Evolutionary conservation across 2,888 invertebrate genomes (phyloP), one percentile per base, ranked within the genome.

Genomic region (Oscheius sp.): DNA sequence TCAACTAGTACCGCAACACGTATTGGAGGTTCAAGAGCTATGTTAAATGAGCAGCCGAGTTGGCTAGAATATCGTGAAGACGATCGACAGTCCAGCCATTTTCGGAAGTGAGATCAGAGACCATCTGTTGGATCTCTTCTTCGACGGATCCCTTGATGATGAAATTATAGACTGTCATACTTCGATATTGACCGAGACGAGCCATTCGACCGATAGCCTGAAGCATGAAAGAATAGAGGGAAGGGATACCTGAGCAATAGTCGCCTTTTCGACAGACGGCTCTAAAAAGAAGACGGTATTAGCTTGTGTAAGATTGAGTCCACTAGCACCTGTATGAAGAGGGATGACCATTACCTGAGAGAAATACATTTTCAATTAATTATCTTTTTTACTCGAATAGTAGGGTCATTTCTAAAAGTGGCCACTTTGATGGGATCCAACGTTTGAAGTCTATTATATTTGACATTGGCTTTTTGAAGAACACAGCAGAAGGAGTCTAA

Each of bases 151-250:
- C 88, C 68, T 85, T 83, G 9, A 92, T 90, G 54, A 92, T 87
- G 85, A 92, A 92, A 64, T 91, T 90, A 86, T 92, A 91, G 0
- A 92, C 91, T 41, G 89, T 89, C 0, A 92, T 92, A 41, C 89
- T 87, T 82, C 89, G 91, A 0, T 90, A 91, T 87, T 93, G 93
- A 0, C 93, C 93, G 75, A 93, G 92, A 41, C 93, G 89, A 87
- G 92, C 91, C 14, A 93, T 90, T 68, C 93, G 87, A 0, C 92
- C 92, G 67, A 93, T 90, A 0, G 92, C 92, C 87, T 93, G 92
- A 30, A 67, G 20, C 8, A 44, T 44, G 2, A 5, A 12, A 28
- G 5, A 14, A 2, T 56, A 33, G 12, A 24, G 12, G n/a, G 12
- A 38, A 24, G 20, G 33, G 20, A 2, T 41, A 68, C 73, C 70